These are phyloP conservation scores for Drosophila flavopinicola DNA, from an alignment of 2,888 invertebrate species.

Conservation along the genomic window DNA sequence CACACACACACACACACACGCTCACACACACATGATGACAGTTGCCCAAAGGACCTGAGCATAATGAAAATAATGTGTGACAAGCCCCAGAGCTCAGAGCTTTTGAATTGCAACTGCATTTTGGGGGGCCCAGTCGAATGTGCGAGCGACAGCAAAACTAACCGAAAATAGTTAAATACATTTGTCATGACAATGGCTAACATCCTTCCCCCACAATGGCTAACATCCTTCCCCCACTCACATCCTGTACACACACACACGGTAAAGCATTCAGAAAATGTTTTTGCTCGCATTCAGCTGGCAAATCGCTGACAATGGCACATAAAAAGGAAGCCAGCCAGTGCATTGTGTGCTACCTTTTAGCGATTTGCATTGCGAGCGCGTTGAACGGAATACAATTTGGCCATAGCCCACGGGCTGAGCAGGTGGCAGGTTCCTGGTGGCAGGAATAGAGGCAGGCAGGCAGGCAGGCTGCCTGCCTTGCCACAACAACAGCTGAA, in stretches of 20 bases:
- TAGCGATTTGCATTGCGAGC: slow-evolving; percentile 78
- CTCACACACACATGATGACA: slow-evolving; percentile 32
- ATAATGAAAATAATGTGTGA: slow-evolving; percentile 79
- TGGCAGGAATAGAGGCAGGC: slow-evolving; percentile 29
- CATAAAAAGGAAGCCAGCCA: slow-evolving; percentile 62
- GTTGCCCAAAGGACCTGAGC: slow-evolving; percentile 59
- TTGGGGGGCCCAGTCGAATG: slow-evolving; percentile 60
- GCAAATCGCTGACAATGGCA: slow-evolving; percentile 78
- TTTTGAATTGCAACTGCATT: slow-evolving; percentile 55
- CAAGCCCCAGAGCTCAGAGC: slow-evolving; percentile 68
- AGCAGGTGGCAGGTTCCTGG: slow-evolving; percentile 7
- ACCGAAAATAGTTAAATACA: slow-evolving; percentile 79
- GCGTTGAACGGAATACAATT: slow-evolving; percentile 80
- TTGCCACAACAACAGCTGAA: slow-evolving; percentile 27
- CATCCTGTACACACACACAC: slow-evolving; percentile 6
- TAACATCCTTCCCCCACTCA: slow-evolving; percentile 5
- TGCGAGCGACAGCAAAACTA: slow-evolving; percentile 53
- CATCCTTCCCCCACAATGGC: slow-evolving; percentile 40
- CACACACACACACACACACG: slow-evolving; percentile 19
- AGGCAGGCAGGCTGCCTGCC: too few relatives aligned
- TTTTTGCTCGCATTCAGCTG: slow-evolving; percentile 72
- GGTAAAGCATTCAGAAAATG: slow-evolving; percentile 70
- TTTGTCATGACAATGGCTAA: slow-evolving; percentile 76
- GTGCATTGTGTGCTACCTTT: slow-evolving; percentile 72
- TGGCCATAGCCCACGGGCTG: slow-evolving; percentile 58